Conservation (phyloP, 2,797 vertebrate species). For the Odontamblyopus lacepedii region DNA sequence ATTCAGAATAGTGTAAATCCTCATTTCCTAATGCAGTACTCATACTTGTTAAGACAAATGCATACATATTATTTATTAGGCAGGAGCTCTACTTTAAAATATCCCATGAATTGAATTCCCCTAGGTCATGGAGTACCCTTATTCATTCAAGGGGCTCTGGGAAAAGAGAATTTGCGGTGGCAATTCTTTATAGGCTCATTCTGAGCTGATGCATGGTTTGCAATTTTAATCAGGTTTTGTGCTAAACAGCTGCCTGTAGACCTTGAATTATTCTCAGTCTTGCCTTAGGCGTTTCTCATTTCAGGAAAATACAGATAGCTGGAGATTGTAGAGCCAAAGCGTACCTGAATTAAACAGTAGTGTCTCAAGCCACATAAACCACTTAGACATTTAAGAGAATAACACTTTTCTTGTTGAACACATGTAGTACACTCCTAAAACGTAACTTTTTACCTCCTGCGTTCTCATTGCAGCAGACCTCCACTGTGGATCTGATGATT, state of each 20-base stretch:
- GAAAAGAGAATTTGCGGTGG: constrained; percentile 59
- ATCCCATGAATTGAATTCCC: constrained; percentile 30
- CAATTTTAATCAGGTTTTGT: constrained; percentile 78
- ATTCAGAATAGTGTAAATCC: not conserved
- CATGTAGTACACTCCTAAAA: constrained; percentile 61
- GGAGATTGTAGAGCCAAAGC: constrained; percentile 60
- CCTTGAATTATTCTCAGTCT: constrained; percentile 72
- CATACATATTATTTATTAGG: constrained; percentile 25
- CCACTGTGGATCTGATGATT: constrained; percentile 97
- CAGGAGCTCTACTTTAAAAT: constrained; percentile 9
- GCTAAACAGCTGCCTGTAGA: constrained; percentile 77
- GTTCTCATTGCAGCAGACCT: constrained; percentile 85
- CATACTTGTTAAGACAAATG: constrained; percentile 10
- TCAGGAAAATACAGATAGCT: constrained; percentile 55
- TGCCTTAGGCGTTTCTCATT: constrained; percentile 73
- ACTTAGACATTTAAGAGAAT: constrained; percentile 58
- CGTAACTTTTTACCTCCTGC: constrained; percentile 35
- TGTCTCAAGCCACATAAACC: constrained; percentile 63
- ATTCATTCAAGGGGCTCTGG: constrained; percentile 30
- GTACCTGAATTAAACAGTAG: constrained; percentile 65
- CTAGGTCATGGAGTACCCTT: constrained; percentile 39
- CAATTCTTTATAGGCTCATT: constrained; percentile 59
- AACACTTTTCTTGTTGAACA: constrained; percentile 48
- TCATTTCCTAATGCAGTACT: no score
- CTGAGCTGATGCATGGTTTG: constrained; percentile 67